A percentile compares a stretch with the other conserved stretches of the same genome.
Conservation (phyloP, 2,797 vertebrate genomes). For the Anniella stebbinsi region DNA sequence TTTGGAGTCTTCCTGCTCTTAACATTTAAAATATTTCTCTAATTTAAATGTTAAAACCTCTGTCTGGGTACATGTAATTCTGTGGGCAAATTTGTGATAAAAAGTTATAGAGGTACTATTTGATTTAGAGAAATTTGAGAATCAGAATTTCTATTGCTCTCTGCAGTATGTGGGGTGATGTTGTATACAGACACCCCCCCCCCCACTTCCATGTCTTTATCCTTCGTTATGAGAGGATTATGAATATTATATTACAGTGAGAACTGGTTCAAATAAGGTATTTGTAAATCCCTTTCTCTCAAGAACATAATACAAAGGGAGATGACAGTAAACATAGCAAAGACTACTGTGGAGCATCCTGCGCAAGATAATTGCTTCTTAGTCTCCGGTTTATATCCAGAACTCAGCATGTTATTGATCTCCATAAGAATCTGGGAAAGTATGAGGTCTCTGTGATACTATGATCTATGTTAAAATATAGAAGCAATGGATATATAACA, state of each 20-base stretch:
- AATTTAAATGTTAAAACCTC: conserved; percentile 1
- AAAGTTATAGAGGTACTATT: background rate
- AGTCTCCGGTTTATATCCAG: background rate
- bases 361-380: background rate
- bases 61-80: background rate
- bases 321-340: background rate
- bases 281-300: background rate
- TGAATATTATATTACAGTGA: background rate
- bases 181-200: too few relatives aligned
- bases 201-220: background rate
- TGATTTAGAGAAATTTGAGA: conserved; percentile 3
- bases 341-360: background rate
- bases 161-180: background rate
- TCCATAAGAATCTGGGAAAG: background rate
- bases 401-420: background rate
- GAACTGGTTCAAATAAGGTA: background rate
- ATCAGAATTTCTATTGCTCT: background rate
- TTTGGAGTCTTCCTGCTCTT: background rate
- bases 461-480: background rate
- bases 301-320: background rate
- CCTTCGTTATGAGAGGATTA: background rate
- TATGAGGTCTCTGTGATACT: background rate
- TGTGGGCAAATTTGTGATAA: background rate
- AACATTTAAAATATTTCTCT: background rate
- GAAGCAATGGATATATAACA: background rate